Conservation (phyloP, 2,888 invertebrate species). For the Ormyrus nitidulus region DNA sequence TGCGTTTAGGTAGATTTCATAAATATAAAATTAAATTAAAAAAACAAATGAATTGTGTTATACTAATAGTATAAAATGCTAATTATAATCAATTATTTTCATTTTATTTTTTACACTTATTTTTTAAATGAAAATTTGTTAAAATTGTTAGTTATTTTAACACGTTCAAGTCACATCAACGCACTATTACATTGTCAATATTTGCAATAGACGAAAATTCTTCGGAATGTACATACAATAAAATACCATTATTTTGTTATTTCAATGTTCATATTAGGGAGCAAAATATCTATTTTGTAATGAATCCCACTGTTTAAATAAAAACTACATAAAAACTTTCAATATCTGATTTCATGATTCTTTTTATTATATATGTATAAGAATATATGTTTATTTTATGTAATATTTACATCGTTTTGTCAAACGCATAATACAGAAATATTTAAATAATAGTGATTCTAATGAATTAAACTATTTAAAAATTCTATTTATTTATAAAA, state of each 20-base stretch:
- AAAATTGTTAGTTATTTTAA: slow-evolving; percentile 16
- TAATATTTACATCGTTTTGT: neutral
- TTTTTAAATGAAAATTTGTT: slow-evolving; percentile 24
- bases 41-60: slow-evolving; percentile 1
- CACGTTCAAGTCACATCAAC: slow-evolving; percentile 30
- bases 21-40: neutral
- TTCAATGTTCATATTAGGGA: slow-evolving; percentile 36
- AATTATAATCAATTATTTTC: slow-evolving; percentile 12
- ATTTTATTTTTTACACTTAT: slow-evolving; percentile 27
- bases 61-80: neutral
- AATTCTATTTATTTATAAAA: neutral
- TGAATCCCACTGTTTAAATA: slow-evolving; percentile 53
- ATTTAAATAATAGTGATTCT: too few relatives aligned
- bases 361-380: neutral
- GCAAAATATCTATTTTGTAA: slow-evolving; percentile 54
- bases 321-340: slow-evolving; percentile 34
- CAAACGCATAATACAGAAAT: neutral
- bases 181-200: slow-evolving; percentile 48
- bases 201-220: slow-evolving; percentile 29
- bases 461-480: neutral
- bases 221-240: slow-evolving; percentile 39
- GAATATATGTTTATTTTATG: neutral
- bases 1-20: too few relatives aligned
- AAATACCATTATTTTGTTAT: slow-evolving; percentile 47
- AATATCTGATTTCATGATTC: neutral